phyloP scores from a whole-genome alignment of 2,888 invertebrate species.

The Coelopa pilipes region DNA sequence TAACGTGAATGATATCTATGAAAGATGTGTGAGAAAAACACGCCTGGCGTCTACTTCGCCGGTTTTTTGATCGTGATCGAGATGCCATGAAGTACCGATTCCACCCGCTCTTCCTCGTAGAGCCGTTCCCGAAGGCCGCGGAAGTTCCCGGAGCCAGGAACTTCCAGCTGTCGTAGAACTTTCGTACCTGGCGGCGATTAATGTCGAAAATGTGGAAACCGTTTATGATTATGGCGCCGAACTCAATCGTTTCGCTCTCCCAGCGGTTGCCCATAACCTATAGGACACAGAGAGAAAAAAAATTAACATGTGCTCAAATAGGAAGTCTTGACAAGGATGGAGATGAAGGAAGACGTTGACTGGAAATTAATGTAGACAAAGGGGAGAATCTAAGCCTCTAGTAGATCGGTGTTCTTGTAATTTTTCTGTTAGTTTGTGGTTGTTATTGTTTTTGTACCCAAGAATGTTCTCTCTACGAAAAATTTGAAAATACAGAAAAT shows the following conservation, averaged over 20 bases:
- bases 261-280: constrained; percentile 97
- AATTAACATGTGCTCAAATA: not conserved
- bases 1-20: too few relatives aligned
- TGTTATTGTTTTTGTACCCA: constrained; percentile 69
- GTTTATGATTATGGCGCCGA: constrained; percentile 97
- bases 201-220: constrained; percentile 95
- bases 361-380: too few relatives aligned
- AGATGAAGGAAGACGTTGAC: not conserved
- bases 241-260: constrained; percentile 94
- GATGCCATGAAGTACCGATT: too few relatives aligned
- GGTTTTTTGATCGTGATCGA: constrained; percentile 95
- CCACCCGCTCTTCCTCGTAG: too few relatives aligned
- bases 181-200: constrained; percentile 82
- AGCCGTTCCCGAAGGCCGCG: constrained; percentile 81
- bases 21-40: constrained; percentile 99
- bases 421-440: not conserved
- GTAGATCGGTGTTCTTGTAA: not conserved
- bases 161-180: constrained; percentile 89
- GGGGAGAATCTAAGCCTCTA: too few relatives aligned
- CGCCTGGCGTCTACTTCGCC: constrained; percentile 89
- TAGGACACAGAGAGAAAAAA: not conserved
- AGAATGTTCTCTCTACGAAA: too few relatives aligned
- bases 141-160: constrained; percentile 79
- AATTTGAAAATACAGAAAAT: too few relatives aligned
- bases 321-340: not conserved